Base-by-base conservation (phyloP, 2,888 invertebrate species). In the Eristalinus sepulchralis region DNA sequence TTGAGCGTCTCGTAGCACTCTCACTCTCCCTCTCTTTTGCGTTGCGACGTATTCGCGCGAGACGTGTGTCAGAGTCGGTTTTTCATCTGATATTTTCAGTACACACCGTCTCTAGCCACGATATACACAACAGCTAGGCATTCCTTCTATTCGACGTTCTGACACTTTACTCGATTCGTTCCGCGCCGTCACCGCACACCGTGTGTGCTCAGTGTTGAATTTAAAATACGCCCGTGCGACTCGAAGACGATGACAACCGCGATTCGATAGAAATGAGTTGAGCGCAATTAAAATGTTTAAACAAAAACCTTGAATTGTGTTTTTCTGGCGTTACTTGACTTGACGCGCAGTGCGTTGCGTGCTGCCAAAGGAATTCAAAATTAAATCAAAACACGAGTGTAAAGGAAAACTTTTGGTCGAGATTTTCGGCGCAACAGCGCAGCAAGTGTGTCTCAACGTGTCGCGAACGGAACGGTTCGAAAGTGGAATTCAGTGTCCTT, bases 241-340 rank as follows among this genome's bases (percentile, higher is more conserved):
- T 47, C 47, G 47, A 27, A 73, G 67, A 78, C 57, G 59, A 71
- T 33, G 47, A 53, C 11, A 24, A n/a, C 27, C 22, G 2, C 20
- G 59, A 76, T 67, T 36, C 33, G n/a, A 33, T 27, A 59, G 66
- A 80, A 76, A 62, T 76, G 33, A 82, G 64, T 77, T 82, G 67
- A 82, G 33, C 77, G 68, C 73, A 85, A 85, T 81, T 77, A 71
- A 76, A 70, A 77, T 71, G 13, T 63, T 81, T 73, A 77, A 72
- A 77, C 55, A 76, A 82, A 84, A 82, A 78, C 85, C 85, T 82
- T 85, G 82, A 82, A 78, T 77, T 77, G 1, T 39, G 13, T 64
- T 59, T 47, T 70, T 68, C 34, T 10, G 3, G 22, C 24, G 33
- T 66, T 64, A 60, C 72, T 66, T 47, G 34, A 17, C 24, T 27